Conservation (phyloP, 2,888 invertebrate species). For the Autographa pulchrina region DNA sequence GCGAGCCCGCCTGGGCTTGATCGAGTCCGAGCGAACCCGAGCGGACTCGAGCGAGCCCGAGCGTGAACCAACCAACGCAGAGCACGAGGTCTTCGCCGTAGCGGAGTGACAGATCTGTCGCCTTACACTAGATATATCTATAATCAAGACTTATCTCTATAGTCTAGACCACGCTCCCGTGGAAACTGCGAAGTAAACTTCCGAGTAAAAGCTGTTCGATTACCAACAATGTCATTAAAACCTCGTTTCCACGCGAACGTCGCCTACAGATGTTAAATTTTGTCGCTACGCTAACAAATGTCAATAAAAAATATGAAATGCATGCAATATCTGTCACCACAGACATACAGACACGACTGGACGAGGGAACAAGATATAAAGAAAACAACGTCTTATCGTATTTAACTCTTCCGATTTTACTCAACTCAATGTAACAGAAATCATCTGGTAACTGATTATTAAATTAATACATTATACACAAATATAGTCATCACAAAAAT, state of each 20-base stretch:
- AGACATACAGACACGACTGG: slow-evolving; percentile 65
- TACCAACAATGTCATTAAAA: slow-evolving; percentile 20
- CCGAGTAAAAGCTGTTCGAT: slow-evolving; percentile 31
- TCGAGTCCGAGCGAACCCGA: slow-evolving; percentile 47
- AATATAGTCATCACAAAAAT: slow-evolving; percentile 83
- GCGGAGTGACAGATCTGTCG: slow-evolving; percentile 85
- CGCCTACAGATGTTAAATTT: slow-evolving; percentile 71
- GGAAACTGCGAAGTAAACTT: slow-evolving; percentile 45
- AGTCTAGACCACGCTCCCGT: slow-evolving; percentile 55
- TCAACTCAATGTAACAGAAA: slow-evolving; percentile 87
- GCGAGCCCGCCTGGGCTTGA: no score
- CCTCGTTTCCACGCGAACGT: slow-evolving; percentile 59
- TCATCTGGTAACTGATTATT: slow-evolving; percentile 86
- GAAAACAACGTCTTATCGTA: slow-evolving; percentile 85
- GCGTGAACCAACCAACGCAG: slow-evolving; percentile 76
- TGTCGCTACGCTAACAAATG: slow-evolving; percentile 81
- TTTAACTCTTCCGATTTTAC: slow-evolving; percentile 85
- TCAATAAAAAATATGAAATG: slow-evolving; percentile 62
- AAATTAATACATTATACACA: slow-evolving; percentile 86
- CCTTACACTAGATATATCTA: slow-evolving; percentile 83
- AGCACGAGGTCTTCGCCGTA: slow-evolving; percentile 80
- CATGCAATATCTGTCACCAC: slow-evolving; percentile 65
- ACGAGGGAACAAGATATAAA: slow-evolving; percentile 80
- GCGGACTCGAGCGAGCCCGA: slow-evolving; percentile 25
- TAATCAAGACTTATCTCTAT: slow-evolving; percentile 77